These are phyloP conservation scores for Lepidurus arcticus DNA, from an alignment of 1,140 invertebrate species.

Conservation along the genomic window DNA sequence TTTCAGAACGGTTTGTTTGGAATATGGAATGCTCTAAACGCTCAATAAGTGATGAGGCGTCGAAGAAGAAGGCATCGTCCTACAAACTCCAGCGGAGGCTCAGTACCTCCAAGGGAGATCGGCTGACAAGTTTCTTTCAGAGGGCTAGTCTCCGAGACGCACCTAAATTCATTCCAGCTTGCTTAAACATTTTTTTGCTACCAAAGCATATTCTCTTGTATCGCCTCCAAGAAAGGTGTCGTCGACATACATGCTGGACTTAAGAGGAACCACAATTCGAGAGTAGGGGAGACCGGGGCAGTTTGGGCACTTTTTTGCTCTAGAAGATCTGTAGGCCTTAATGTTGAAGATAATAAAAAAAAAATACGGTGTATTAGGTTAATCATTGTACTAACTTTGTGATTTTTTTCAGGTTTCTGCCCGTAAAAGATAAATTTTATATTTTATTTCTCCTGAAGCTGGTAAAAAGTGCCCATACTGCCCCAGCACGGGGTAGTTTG, in stretches of 20 bases:
- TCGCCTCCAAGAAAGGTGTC: neutral
- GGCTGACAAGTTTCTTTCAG: neutral
- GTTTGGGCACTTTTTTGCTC: too few relatives aligned
- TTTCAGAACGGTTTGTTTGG: slow-evolving; percentile 20
- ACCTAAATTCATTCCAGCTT: slow-evolving; percentile 38
- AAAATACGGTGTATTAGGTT: too few relatives aligned
- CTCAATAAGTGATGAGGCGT: neutral
- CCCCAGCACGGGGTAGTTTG: too few relatives aligned
- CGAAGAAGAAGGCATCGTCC: neutral
- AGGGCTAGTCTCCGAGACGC: neutral
- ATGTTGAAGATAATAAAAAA: too few relatives aligned
- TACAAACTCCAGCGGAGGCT: neutral
- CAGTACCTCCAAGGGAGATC: neutral
- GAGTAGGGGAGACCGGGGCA: neutral
- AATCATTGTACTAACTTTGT: too few relatives aligned
- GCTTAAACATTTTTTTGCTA: slow-evolving; percentile 35
- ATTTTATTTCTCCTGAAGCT: too few relatives aligned
- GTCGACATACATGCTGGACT: neutral
- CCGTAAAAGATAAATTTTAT: too few relatives aligned
- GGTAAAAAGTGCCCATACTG: too few relatives aligned
- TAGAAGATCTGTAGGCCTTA: too few relatives aligned
- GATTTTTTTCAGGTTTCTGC: too few relatives aligned
- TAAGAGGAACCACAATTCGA: neutral
- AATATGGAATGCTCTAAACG: neutral
- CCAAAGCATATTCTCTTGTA: slow-evolving; percentile 20